These are phyloP conservation scores for Dione juno DNA, from an alignment of 2,888 invertebrate species.

Conservation along the genomic window DNA sequence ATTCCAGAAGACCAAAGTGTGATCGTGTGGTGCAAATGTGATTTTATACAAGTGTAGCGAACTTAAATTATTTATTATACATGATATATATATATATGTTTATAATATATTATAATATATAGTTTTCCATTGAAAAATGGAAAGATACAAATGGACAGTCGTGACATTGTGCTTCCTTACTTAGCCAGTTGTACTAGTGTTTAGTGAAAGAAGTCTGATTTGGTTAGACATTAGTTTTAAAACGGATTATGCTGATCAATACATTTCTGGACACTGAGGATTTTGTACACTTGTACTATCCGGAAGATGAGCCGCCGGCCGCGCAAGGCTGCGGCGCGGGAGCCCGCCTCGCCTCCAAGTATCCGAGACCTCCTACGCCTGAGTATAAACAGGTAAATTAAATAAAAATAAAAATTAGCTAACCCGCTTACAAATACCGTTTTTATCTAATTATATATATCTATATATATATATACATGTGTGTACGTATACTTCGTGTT, in stretches of 20 bases:
- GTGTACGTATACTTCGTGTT: too few relatives aligned
- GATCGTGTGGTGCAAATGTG: conserved; percentile 70
- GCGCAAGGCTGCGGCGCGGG: conserved; percentile 77
- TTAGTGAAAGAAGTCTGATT: conserved; percentile 48
- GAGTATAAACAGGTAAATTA: conserved; percentile 74
- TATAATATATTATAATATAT: conserved; percentile 31
- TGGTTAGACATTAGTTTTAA: conserved; percentile 67
- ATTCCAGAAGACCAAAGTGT: conserved; percentile 63
- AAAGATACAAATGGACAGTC: conserved; percentile 67
- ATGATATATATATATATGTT: conserved; percentile 49
- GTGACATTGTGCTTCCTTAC: conserved; percentile 72
- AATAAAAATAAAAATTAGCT: too few relatives aligned
- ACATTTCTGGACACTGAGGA: conserved; percentile 82
- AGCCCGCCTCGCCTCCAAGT: conserved; percentile 77
- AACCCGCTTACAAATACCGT: too few relatives aligned
- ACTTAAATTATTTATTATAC: conserved; percentile 64
- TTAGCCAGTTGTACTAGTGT: conserved; percentile 70
- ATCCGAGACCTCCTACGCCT: conserved; percentile 74
- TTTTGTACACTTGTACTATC: conserved; percentile 80
- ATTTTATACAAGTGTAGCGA: conserved; percentile 74
- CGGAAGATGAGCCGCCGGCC: conserved; percentile 75
- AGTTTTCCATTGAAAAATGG: conserved; percentile 63
- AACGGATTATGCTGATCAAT: conserved; percentile 80
- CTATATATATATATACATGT: too few relatives aligned
- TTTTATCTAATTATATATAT: too few relatives aligned